Percentiles rank a stretch among this genome's conserved stretches.
Evolutionary conservation across 2,797 vertebrate genomes (phyloP).

Genomic region (Pipistrellus pipistrellus): DNA sequence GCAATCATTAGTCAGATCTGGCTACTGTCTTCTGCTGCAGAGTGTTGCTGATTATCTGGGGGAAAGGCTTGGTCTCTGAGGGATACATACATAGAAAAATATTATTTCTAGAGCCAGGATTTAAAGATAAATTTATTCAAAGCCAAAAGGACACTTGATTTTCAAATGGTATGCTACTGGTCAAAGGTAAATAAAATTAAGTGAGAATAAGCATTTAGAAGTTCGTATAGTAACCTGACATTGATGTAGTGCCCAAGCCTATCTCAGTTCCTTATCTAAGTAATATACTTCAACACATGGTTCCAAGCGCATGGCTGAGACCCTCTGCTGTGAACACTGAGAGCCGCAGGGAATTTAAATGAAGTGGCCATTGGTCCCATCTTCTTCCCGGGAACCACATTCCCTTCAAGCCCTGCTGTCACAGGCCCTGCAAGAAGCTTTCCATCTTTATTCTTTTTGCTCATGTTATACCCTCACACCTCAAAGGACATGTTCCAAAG

Average conservation of each 20-base stretch:
- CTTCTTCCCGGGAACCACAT: not conserved
- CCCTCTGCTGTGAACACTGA: not conserved
- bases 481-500: not conserved
- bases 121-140: not conserved
- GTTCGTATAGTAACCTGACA: not conserved
- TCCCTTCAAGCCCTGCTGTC: not conserved
- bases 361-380: not conserved
- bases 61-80: not conserved
- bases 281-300: not conserved
- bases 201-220: not conserved
- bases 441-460: not conserved
- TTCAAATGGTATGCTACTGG: not conserved
- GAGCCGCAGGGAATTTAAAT: not conserved
- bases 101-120: not conserved
- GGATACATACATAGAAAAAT: not conserved
- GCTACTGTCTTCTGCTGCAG: not conserved
- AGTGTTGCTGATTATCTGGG: not conserved
- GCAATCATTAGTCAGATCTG: not conserved
- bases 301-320: accelerated
- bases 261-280: not conserved
- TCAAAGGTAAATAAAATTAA: not conserved
- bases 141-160: not conserved
- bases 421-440: not conserved
- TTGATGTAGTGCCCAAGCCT: not conserved
- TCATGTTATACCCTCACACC: not conserved